phyloP scores from a whole-genome alignment of 2,797 vertebrate species.

The Coilia nasus region DNA sequence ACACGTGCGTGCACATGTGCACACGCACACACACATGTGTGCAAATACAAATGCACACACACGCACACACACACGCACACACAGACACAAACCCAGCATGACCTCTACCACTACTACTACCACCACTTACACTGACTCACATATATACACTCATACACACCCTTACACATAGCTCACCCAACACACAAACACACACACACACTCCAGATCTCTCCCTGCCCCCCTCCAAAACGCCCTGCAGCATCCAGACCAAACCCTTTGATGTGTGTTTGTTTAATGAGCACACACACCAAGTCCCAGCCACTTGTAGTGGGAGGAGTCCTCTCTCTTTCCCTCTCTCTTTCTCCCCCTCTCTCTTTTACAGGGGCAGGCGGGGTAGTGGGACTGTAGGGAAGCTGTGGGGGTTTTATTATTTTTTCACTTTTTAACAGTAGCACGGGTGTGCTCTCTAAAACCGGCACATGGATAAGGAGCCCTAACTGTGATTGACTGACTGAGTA shows the following conservation, averaged over 20 bases:
- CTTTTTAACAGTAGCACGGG: background rate
- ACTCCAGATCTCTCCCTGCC: background rate
- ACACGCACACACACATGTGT: background rate
- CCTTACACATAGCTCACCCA: too few species aligned
- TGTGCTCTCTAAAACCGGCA: background rate
- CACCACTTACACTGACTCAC: background rate
- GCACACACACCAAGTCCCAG: slow-evolving; percentile 38
- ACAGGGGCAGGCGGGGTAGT: background rate
- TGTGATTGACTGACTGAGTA: background rate
- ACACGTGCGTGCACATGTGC: background rate
- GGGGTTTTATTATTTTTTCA: background rate
- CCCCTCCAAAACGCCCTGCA: slow-evolving; percentile 17
- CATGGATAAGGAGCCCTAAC: background rate
- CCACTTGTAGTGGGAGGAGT: slow-evolving; percentile 51
- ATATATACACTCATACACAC: background rate
- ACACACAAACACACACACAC: slow-evolving; percentile 14
- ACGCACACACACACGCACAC: background rate
- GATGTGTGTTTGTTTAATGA: slow-evolving; percentile 55
- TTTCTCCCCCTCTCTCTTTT: background rate
- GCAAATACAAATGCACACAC: background rate
- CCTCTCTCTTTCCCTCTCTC: background rate
- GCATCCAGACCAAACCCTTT: slow-evolving; percentile 47
- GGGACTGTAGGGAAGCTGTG: background rate
- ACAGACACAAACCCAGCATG: background rate
- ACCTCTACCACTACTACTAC: too few species aligned